Conservation (phyloP, 2,797 vertebrate species). For the Acanthurus leucopareius region DNA sequence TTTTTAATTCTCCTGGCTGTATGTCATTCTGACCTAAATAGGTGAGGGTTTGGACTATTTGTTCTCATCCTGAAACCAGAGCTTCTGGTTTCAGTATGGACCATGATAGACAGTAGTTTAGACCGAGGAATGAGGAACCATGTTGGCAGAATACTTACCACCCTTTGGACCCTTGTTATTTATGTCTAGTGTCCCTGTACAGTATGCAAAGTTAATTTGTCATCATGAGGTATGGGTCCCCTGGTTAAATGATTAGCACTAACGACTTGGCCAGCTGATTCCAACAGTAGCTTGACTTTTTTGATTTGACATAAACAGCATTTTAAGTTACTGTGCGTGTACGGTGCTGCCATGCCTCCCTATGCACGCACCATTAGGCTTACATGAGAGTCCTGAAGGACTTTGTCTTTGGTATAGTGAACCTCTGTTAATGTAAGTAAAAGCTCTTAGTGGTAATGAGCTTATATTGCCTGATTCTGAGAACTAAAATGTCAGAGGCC, state of each 20-base stretch:
- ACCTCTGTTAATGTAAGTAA: neutral
- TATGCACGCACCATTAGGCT: neutral
- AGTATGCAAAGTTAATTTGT: neutral
- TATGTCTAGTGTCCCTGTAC: neutral
- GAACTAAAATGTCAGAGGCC: neutral
- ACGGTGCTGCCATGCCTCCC: neutral
- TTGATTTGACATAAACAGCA: neutral
- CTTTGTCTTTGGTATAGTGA: neutral
- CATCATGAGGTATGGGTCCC: neutral
- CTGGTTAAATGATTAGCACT: neutral
- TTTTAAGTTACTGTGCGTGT: neutral
- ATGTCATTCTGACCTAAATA: neutral
- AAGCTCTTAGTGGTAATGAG: neutral
- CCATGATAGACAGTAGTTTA: neutral
- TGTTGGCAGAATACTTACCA: neutral
- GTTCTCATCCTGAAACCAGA: neutral
- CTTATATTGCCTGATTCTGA: neutral
- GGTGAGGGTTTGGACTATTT: neutral
- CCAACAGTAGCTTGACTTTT: no score
- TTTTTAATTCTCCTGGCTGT: neutral
- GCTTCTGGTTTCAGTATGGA: neutral
- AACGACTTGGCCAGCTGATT: no score
- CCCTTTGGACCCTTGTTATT: conserved; percentile 9
- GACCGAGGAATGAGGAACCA: neutral
- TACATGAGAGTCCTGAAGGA: neutral